Evolutionary conservation across 2,113 vertebrate genomes (phyloP).

Genomic region (Gracilinanus agilis): DNA sequence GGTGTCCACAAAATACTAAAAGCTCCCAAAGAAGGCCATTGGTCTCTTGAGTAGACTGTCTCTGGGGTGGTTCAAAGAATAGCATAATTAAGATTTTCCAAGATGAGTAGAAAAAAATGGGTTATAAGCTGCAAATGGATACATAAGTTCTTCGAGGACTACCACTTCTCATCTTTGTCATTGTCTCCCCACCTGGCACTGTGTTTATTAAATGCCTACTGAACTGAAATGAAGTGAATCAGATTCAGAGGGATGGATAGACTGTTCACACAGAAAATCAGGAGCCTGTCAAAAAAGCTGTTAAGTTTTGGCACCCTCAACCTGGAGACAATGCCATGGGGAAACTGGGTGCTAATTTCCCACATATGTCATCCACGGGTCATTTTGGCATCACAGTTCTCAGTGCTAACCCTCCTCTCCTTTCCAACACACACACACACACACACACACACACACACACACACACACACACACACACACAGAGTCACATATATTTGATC

Average conservation of each 20-base stretch:
- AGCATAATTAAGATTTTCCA: background rate
- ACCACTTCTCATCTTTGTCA: background rate
- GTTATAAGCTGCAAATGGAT: background rate
- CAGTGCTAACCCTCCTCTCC: background rate
- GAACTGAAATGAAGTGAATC: background rate
- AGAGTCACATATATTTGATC: background rate
- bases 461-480: background rate
- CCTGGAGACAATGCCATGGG: background rate
- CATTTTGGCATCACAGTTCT: background rate
- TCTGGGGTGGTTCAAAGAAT: background rate
- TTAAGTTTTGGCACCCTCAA: background rate
- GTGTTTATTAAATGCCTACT: background rate
- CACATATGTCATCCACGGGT: background rate
- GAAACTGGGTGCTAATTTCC: background rate
- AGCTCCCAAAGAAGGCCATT: background rate
- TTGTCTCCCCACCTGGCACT: no score
- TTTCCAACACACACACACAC: background rate
- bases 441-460: background rate
- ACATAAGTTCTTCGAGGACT: background rate
- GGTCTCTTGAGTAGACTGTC: background rate
- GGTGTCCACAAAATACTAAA: background rate
- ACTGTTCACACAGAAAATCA: background rate
- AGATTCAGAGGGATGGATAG: background rate
- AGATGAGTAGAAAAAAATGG: background rate
- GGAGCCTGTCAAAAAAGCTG: background rate